Evolutionary conservation across 2,888 invertebrate species (phyloP).

Genomic region (Alsophila aescularia): DNA sequence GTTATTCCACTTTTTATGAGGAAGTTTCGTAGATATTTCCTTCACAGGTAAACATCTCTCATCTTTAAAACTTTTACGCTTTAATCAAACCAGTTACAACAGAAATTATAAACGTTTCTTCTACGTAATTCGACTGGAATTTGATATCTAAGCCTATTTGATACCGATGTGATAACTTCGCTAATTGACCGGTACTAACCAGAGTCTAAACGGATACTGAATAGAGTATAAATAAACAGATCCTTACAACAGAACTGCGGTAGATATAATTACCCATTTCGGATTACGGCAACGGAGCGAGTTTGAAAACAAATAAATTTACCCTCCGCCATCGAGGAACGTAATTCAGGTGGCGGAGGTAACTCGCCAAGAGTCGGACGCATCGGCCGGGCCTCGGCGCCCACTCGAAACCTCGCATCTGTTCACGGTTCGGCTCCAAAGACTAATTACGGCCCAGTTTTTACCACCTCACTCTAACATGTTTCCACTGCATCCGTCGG

Average conservation of each 20-base stretch:
- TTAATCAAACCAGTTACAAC: constrained; percentile 21
- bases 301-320: constrained; percentile 45
- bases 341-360: constrained; percentile 43
- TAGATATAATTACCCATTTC: constrained; percentile 34
- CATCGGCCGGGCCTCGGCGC: constrained; percentile 46
- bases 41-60: constrained; percentile 27
- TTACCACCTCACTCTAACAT: constrained; percentile 66
- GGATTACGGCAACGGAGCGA: constrained; percentile 28
- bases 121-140: constrained; percentile 1
- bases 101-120: constrained; percentile 13
- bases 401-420: constrained; percentile 39
- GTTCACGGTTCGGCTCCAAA: constrained; percentile 71
- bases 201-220: constrained; percentile 9
- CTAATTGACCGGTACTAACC: constrained; percentile 4
- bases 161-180: not conserved
- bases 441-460: constrained; percentile 77
- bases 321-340: constrained; percentile 42
- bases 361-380: constrained; percentile 41
- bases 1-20: constrained; percentile 52
- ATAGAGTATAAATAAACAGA: constrained; percentile 18
- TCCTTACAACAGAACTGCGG: constrained; percentile 17
- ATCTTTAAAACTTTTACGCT: constrained; percentile 16
- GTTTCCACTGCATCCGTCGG: constrained; percentile 58
- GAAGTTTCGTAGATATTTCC: constrained; percentile 28
- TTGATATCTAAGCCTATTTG: constrained; percentile 2